Conservation (phyloP, 2,888 invertebrate genomes). For the Epirrhoe alternata region DNA sequence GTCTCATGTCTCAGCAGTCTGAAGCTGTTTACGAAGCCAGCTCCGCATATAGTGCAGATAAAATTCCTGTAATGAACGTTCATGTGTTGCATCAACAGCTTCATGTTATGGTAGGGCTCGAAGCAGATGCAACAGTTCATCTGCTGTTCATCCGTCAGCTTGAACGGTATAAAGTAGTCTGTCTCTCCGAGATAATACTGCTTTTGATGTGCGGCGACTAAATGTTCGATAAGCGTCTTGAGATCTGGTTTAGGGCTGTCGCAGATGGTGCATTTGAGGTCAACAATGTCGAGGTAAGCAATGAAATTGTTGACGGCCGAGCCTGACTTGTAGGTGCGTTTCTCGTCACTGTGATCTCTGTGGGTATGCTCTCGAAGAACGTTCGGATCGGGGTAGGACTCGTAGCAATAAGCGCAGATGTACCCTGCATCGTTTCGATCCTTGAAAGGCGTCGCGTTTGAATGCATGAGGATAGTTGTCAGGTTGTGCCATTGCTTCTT, state of each 20-base stretch:
- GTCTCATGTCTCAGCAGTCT: slow-evolving; percentile 73
- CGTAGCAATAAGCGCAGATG: slow-evolving; percentile 76
- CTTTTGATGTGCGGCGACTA: slow-evolving; percentile 68
- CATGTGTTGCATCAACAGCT: slow-evolving; percentile 78
- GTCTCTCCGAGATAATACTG: slow-evolving; percentile 69
- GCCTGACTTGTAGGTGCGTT: slow-evolving; percentile 71
- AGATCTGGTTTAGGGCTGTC: slow-evolving; percentile 61
- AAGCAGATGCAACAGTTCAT: slow-evolving; percentile 73
- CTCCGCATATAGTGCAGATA: slow-evolving; percentile 76
- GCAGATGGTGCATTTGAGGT: slow-evolving; percentile 74
- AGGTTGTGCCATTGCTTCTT: slow-evolving; percentile 80
- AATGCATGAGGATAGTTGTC: slow-evolving; percentile 69
- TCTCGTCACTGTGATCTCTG: slow-evolving; percentile 69
- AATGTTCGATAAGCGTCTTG: slow-evolving; percentile 63
- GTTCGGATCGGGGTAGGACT: slow-evolving; percentile 69
- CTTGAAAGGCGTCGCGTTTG: slow-evolving; percentile 74
- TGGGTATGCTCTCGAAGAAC: slow-evolving; percentile 61
- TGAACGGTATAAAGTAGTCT: slow-evolving; percentile 74
- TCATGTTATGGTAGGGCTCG: slow-evolving; percentile 76
- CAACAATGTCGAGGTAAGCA: slow-evolving; percentile 73
- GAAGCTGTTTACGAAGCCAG: slow-evolving; percentile 74
- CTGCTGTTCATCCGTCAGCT: slow-evolving; percentile 65
- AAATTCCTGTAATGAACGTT: slow-evolving; percentile 77
- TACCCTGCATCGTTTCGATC: slow-evolving; percentile 74
- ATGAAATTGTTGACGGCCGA: slow-evolving; percentile 74